Base-by-base conservation (phyloP, 2,113 vertebrate genomes). In the Colossoma macropomum region DNA sequence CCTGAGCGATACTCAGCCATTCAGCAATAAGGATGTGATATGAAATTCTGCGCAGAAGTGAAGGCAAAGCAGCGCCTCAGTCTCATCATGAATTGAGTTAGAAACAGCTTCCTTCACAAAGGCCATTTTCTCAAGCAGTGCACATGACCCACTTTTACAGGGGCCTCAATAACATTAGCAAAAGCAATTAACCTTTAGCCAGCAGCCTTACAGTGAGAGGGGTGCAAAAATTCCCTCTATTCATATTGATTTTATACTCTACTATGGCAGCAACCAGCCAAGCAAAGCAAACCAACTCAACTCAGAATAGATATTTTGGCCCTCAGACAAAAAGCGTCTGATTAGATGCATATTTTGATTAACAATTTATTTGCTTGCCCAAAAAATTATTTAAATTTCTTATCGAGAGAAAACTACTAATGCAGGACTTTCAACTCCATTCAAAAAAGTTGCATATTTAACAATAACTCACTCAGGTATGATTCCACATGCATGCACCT, bases 171-270 rank as follows among this genome's bases (percentile, higher is more conserved):
- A 87, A 87, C 83, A 87, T 87, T 87, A 85, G 80, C 77, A 60
- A 83, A 86, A 87, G 80, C 86, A 87, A 87, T 87, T 87, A 87
- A 87, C 86, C 86, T 87, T 87, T 87, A 85, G 80, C 86, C 86
- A 12, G 76, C 71, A 85, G 86, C 86, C 38, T 71, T 85, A 76
- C 83, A 85, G 77, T 72, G 56, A 85, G 83, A 62, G 68, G n/a
- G 28, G 80, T 66, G 60, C 59, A 70, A 85, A 83, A 73, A 62
- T 28, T 56, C 48, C 23, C 80, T 79, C 80, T 34, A 63, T 82
- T 83, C 80, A 66, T 66, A 78, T 56, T 78, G 60, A 84, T 84
- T 77, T 30, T 77, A 54, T 23, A 54, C 68, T 75, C 73, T 50
- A 77, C 45, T 34, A 63, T 25, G 60, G 59, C 80, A 81, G 59